Base-by-base conservation (phyloP, 1,140 invertebrate genomes). In the Neuroterus valhalla region DNA sequence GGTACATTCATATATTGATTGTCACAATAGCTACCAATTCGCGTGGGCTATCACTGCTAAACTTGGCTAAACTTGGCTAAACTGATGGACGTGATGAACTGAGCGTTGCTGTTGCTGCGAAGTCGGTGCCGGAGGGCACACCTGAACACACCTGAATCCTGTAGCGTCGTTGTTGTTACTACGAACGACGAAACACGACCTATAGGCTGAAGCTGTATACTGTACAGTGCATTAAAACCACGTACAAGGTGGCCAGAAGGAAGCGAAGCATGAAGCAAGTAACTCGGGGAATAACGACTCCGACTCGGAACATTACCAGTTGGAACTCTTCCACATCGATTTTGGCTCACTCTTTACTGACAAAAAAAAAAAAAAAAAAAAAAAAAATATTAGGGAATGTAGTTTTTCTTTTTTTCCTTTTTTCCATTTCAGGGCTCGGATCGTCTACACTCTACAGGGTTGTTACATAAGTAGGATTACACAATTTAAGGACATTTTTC, bases 231-330 rank as follows among this genome's bases (percentile, higher is more conserved):
- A 70, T 72, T 74, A 45, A 62, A 38, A 70, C 72, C 70, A 79
- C 78, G 76, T 78, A 81, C 77, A 79, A 78, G 80, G 80, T 81
- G 78, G 77, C 77, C 76, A 68, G 80, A 72, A 67, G 74, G 71
- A 83, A 84, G 72, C 82, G 82, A 84, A 84, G 76, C 80, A 77
- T 81, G 81, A 79, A 84, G 76, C 78, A 74, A 84, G 76, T 75
- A 74, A 67, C 67, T 26, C 21, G 23, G 38, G 17, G 68, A 44
- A 26, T 31, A 62, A 38, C 23, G 74, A 71, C 21, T 46, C 45
- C 44, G 74, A 71, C 21, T 46, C 38, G 19, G 15, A 42, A 55
- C 43, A 66, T 44, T 5, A 31, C 50, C 21, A 19, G 17, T 23
- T 76, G n/a, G 68, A n/a, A 42, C 72, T 74, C 68, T 79, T 80